Evolutionary conservation across 2,113 vertebrate species (phyloP).

Genomic region (Saccopteryx leptura): DNA sequence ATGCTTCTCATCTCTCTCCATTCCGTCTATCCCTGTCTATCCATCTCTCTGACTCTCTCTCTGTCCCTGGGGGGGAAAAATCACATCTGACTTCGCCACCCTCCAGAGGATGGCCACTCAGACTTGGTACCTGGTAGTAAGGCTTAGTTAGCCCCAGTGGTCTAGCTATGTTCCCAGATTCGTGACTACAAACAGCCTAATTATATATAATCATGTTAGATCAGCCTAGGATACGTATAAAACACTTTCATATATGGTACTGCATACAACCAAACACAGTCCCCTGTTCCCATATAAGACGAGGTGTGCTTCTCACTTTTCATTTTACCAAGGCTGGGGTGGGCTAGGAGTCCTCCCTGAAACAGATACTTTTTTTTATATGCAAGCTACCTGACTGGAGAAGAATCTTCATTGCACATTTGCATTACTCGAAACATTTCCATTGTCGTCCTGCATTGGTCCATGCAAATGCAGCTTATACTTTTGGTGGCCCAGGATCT

Average conservation of each 20-base stretch:
- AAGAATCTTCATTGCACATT: slow-evolving; percentile 25
- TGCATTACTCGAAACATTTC: not conserved
- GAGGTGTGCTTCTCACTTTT: slow-evolving; percentile 58
- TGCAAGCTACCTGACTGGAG: not conserved
- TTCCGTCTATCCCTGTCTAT: too few species aligned
- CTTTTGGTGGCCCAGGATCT: not conserved
- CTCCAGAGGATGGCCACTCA: not conserved
- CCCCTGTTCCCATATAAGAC: not conserved
- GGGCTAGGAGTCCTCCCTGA: not conserved
- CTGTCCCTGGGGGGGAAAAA: not conserved
- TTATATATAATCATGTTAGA: not conserved
- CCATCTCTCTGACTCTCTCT: too few species aligned
- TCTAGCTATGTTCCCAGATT: not conserved
- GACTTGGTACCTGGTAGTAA: not conserved
- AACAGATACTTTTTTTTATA: not conserved
- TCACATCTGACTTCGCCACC: not conserved
- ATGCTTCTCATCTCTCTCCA: too few species aligned
- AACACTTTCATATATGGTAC: not conserved
- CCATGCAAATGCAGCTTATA: not conserved
- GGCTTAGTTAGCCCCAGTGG: not conserved
- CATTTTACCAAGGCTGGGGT: slow-evolving; percentile 34
- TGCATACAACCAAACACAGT: not conserved
- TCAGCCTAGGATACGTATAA: not conserved
- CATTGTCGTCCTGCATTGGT: not conserved
- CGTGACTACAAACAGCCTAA: not conserved